phyloP scores from a whole-genome alignment of 2,113 vertebrate species.

The Laterallus jamaicensis region DNA sequence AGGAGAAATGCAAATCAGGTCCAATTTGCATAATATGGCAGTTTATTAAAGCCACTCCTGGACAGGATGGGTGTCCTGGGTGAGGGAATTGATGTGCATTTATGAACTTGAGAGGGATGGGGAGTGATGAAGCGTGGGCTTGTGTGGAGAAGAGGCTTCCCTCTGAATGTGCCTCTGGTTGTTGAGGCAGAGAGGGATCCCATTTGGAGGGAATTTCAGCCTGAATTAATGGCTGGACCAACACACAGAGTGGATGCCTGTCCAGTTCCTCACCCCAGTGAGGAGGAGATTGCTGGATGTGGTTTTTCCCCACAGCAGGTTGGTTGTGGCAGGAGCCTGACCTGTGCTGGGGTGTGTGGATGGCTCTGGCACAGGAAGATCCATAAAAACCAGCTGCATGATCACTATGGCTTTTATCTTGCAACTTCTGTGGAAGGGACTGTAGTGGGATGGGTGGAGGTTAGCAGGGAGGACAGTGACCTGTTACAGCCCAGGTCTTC shows the following conservation, averaged over 20 bases:
- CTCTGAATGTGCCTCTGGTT: background rate
- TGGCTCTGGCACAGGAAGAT: background rate
- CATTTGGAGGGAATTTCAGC: background rate
- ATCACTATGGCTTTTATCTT: background rate
- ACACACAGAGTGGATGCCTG: fast-evolving
- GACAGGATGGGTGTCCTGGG: background rate
- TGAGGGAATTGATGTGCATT: background rate
- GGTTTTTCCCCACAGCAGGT: fast-evolving
- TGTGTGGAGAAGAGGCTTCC: background rate
- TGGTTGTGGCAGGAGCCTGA: background rate
- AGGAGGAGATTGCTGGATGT: background rate
- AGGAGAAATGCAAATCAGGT: background rate
- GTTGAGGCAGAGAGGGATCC: background rate
- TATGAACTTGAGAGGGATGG: background rate
- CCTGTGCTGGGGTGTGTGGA: background rate
- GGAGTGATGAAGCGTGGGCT: background rate
- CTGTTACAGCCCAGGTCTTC: background rate
- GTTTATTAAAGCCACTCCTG: background rate
- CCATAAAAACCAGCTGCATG: background rate
- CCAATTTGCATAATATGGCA: background rate
- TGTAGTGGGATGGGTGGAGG: background rate
- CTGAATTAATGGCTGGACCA: background rate
- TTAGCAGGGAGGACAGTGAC: background rate
- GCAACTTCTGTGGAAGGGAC: background rate
- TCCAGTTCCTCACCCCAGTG: fast-evolving